Base-by-base conservation (phyloP, 2,888 invertebrate genomes). In the Myathropa florea region DNA sequence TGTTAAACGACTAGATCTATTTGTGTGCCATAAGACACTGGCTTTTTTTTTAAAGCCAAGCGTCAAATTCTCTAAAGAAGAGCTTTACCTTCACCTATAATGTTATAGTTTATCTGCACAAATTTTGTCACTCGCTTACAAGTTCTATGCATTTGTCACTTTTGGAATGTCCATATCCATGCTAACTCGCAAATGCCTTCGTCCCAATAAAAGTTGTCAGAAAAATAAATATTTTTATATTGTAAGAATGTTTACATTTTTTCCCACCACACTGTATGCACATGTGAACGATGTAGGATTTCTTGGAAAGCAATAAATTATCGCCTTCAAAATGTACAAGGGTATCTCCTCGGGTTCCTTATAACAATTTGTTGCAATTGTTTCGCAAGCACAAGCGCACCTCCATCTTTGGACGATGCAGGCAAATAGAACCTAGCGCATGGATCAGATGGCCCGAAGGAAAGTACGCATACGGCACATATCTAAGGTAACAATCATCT, bases 401-500 rank as follows among this genome's bases (percentile, higher is more conserved):
- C n/a, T 46, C n/a, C 46, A 46, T 18, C 18, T 7, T n/a, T 7
- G 46, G 46, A 46, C 18, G 46, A 18, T 46, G n/a, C 46, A 46
- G 18, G 7, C 46, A 46, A 18, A 46, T 39, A 39, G n/a, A 39
- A n/a, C n/a, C 14, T 39, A 39, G 4, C 4, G 14, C 14, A n/a
- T 39, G 46, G 7, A 18, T 46, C 7, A 18, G 46, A 18, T 46
- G 46, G 46, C 18, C 18, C 7, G 9, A 7, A 18, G 46, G 46
- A 46, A 7, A n/a, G 18, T 18, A 46, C 18, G 46, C 46, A 46
- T 46, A 46, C 18, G 18, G 46, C 46, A 4, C 46, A 46, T 46
- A 46, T 46, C 46, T 46, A 75, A 70, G 36, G 36, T 24, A 68
- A 71, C 36, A 68, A 85, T 85, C 77, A 60, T 72, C 77, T 12